Base-by-base conservation (phyloP, 2,888 invertebrate genomes). In the Venusia cambrica region DNA sequence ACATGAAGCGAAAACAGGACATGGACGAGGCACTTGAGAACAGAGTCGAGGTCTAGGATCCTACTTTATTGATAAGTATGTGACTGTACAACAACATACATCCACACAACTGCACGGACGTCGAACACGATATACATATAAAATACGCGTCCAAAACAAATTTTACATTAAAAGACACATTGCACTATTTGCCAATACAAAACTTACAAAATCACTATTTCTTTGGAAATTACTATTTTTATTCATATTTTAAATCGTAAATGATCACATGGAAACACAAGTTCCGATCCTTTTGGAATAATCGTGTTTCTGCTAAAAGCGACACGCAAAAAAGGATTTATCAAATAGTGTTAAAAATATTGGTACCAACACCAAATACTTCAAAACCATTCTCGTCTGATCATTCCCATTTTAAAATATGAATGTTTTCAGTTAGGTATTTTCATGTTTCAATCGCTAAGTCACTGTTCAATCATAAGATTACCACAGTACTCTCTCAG, bases 221-320 rank as follows among this genome's bases (percentile, higher is more conserved):
- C 83, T 83, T 83, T 83, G 83, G 79, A 68, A 74, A 75, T 70
- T 62, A 68, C n/a, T n/a, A n/a, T n/a, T n/a, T n/a, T n/a, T n/a
- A n/a, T n/a, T n/a, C n/a, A n/a, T n/a, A n/a, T n/a, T n/a, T n/a
- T n/a, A n/a, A n/a, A n/a, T n/a, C n/a, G n/a, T n/a, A n/a, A n/a
- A n/a, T n/a, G n/a, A n/a, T n/a, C n/a, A n/a, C n/a, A n/a, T n/a
- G n/a, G n/a, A n/a, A n/a, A n/a, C n/a, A n/a, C n/a, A n/a, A n/a
- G n/a, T n/a, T n/a, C n/a, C n/a, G n/a, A n/a, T n/a, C n/a, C n/a
- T n/a, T n/a, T n/a, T n/a, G n/a, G n/a, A n/a, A n/a, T n/a, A n/a
- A n/a, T n/a, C n/a, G n/a, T n/a, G n/a, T n/a, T n/a, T n/a, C n/a
- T n/a, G n/a, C n/a, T n/a, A n/a, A n/a, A n/a, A n/a, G n/a, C n/a